Percentiles rank a stretch among this genome's conserved stretches.
Conservation (phyloP, 2,888 invertebrate species). For the Amblyjoppa fuscipennis region DNA sequence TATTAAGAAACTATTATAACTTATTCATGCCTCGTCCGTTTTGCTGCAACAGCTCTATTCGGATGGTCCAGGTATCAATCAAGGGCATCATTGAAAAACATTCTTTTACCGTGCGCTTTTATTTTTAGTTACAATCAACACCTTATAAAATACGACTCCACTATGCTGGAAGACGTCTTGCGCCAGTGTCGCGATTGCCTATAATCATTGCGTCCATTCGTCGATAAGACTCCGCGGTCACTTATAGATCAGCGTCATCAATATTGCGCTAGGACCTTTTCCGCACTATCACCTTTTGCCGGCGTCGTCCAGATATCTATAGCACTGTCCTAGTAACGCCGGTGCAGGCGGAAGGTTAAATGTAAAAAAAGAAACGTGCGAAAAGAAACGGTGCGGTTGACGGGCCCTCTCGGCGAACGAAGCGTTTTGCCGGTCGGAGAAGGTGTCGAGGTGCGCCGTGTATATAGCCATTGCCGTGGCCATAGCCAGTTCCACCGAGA, state of each 20-base stretch:
- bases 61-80: no score
- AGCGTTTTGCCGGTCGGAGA: conserved; percentile 46
- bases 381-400: conserved; percentile 55
- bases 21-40: no score
- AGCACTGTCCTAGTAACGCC: conserved; percentile 29
- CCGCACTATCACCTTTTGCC: neutral
- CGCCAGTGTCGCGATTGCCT: neutral
- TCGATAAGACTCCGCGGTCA: neutral
- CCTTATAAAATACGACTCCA: no score
- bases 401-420: conserved; percentile 43
- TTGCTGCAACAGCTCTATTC: no score
- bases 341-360: conserved; percentile 43
- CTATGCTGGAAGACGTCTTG: no score
- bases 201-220: neutral
- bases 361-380: conserved; percentile 40
- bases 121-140: no score
- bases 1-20: neutral
- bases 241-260: neutral
- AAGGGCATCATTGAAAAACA: no score
- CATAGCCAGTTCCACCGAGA: conserved; percentile 19
- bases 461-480: conserved; percentile 26
- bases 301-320: neutral
- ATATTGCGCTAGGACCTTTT: neutral
- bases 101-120: no score
- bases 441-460: conserved; percentile 40